Evolutionary conservation across 2,888 invertebrate genomes (phyloP), one percentile per base, ranked within the genome.

Genomic region (Villa cingulata): DNA sequence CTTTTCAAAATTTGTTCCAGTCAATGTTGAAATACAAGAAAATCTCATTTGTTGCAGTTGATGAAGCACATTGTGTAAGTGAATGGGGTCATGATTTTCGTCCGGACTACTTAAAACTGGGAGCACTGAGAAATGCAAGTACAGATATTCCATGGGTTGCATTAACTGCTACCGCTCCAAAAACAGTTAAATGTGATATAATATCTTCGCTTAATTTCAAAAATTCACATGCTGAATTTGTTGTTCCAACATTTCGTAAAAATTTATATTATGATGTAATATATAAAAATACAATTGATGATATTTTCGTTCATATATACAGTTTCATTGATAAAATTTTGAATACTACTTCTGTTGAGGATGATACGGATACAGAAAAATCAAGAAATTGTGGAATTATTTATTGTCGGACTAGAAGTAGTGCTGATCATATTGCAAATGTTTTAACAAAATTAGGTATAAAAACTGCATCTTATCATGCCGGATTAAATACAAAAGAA

Each of bases 11-110:
- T 40, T 65, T 89, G 2, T 71, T 86, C 51, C 73, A 77, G 20
- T 77, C 80, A 57, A 70, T 95, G 55, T 70, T 80, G 47, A 83
- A 81, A 58, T 78, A 80, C 59, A 78, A 84, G 47, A 82, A 88
- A 62, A 70, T 98, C 5, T 83, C 86, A 1, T 92, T 89, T 66
- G 80, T 98, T 58, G 84, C 95, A 19, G 86, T 98, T 14, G 98
- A 99, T 70, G 98, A 99, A 72, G 95, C 94, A 2, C 95, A 95
- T 70, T 95, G 95, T 72, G 91, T 98, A 0, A 94, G 92, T 59
- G 87, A 97, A 60, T 99, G 97, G 98, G 98, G 98, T 0, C 97
- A 97, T 70, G 96, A 97, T 68, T 98, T 98, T 66, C 75, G 94
- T 9, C 92, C 92, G 0, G 91, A 92, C 67, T 98, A 96, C 66